Conservation (phyloP, 2,113 vertebrate genomes). For the Heptranchias perlo region DNA sequence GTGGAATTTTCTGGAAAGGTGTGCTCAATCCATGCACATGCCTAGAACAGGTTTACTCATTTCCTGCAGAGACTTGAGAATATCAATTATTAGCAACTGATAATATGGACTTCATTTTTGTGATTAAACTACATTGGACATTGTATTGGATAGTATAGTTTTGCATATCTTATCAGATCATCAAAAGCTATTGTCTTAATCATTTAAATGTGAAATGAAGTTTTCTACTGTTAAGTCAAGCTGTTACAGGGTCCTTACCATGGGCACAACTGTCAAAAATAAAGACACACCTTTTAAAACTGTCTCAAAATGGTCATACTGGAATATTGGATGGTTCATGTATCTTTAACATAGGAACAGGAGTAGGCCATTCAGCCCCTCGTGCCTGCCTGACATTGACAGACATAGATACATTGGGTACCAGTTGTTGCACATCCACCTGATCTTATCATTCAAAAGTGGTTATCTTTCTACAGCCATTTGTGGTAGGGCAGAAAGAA, state of each 20-base stretch:
- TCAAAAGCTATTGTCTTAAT: neutral
- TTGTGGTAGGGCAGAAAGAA: neutral
- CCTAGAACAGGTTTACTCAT: neutral
- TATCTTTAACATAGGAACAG: no score
- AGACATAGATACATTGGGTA: neutral
- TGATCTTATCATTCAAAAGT: neutral
- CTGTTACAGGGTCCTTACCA: neutral
- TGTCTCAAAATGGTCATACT: neutral
- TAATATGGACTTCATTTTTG: neutral
- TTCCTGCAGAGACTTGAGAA: neutral
- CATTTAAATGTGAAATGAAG: neutral
- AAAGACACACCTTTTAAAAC: neutral
- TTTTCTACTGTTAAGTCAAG: neutral
- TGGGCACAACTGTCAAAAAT: neutral
- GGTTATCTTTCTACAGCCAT: neutral
- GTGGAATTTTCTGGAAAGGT: neutral
- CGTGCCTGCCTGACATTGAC: no score
- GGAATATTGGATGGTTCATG: neutral
- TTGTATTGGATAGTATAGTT: neutral
- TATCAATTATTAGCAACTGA: neutral
- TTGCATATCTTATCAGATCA: neutral
- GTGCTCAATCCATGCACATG: neutral
- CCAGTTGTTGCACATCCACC: neutral
- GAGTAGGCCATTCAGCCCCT: no score
- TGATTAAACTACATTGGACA: neutral